Conservation (phyloP, 2,888 invertebrate species). For the Lutraria lutraria region DNA sequence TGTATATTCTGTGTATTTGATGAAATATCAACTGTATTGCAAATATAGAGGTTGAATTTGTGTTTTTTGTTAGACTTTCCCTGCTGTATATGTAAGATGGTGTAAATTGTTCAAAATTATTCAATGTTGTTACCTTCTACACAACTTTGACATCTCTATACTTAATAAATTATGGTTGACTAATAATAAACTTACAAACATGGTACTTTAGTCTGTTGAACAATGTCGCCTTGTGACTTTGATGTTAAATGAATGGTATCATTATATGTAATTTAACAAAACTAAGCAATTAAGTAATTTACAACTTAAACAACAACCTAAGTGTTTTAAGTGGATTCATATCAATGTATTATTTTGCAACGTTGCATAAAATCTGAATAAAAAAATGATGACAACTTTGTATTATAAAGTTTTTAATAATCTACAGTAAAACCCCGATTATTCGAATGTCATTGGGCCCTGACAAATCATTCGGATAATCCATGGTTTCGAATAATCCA, state of each 20-base stretch:
- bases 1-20: too few relatives aligned
- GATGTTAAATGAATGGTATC: neutral
- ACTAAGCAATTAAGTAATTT: slow-evolving; percentile 1
- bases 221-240: neutral
- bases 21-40: too few relatives aligned
- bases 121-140: neutral
- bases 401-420: neutral
- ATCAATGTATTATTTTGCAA: neutral
- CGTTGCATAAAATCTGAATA: neutral
- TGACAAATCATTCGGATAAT: too few relatives aligned
- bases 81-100: too few relatives aligned
- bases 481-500: too few relatives aligned
- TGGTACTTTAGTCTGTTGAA: neutral
- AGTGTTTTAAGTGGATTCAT: too few relatives aligned
- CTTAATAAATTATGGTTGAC: neutral
- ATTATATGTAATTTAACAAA: neutral
- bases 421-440: too few relatives aligned
- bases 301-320: neutral
- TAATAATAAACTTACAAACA: slow-evolving; percentile 4
- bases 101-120: neutral
- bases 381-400: neutral
- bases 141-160: neutral
- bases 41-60: too few relatives aligned
- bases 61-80: too few relatives aligned
- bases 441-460: too few relatives aligned